Percentiles rank a stretch among this genome's conserved stretches.
Conservation (phyloP, 2,113 vertebrate species). For the Neomonachus schauinslandi region DNA sequence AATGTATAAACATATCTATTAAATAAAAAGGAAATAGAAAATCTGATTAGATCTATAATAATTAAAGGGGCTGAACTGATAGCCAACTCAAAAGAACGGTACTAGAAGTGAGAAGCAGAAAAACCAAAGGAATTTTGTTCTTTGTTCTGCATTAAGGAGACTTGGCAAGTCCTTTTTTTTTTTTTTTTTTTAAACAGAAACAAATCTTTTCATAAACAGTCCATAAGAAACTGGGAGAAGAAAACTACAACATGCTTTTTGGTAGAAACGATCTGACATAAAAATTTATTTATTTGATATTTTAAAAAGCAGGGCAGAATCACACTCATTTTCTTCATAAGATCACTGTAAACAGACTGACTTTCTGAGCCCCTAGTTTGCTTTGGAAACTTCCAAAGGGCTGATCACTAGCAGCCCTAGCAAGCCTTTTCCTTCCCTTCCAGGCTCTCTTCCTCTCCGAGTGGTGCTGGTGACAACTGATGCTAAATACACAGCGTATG, state of each 20-base stretch:
- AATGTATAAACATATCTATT: neutral
- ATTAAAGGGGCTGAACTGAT: neutral
- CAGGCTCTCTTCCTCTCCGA: neutral
- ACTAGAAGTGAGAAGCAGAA: neutral
- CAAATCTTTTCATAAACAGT: neutral
- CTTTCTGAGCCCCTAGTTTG: neutral
- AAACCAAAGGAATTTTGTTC: neutral
- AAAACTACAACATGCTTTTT: constrained; percentile 20
- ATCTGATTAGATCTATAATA: neutral
- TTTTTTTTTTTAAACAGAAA: neutral
- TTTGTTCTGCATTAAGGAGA: neutral
- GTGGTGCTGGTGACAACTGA: neutral
- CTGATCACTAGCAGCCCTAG: neutral
- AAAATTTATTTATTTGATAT: constrained; percentile 50
- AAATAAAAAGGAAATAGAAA: neutral
- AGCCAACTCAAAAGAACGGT: neutral
- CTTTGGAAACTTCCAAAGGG: constrained; percentile 1
- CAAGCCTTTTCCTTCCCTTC: neutral
- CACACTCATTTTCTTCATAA: neutral
- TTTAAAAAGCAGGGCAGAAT: constrained; percentile 41
- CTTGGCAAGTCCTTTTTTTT: neutral
- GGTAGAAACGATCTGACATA: constrained; percentile 40
- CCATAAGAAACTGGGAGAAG: constrained; percentile 27
- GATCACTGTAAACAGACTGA: neutral
- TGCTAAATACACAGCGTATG: neutral